A percentile compares a stretch with the other conserved stretches of the same genome.
Evolutionary conservation across 2,797 vertebrate species (phyloP).

Genomic region (Furcifer pardalis): DNA sequence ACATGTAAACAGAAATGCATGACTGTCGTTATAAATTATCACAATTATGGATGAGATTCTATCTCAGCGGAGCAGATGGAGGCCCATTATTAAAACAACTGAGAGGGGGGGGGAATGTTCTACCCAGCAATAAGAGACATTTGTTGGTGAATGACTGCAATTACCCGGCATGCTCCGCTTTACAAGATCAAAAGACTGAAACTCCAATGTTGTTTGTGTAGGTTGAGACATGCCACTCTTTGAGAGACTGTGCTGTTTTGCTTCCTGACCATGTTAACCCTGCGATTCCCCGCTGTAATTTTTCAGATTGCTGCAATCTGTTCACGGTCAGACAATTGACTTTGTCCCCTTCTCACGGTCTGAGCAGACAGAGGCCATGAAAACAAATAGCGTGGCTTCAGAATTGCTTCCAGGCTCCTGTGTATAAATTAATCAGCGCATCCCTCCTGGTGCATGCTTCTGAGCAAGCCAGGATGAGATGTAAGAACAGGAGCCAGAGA

Average conservation of each 20-base stretch:
- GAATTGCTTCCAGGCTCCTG: not conserved
- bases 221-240: not conserved
- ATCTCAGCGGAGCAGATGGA: not conserved
- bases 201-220: not conserved
- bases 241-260: not conserved
- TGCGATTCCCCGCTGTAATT: conserved; percentile 5
- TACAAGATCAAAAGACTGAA: not conserved
- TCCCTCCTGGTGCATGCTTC: fast-evolving
- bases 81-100: not conserved
- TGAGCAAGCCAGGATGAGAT: not conserved
- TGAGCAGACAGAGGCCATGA: fast-evolving
- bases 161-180: not conserved
- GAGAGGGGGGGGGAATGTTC: not conserved
- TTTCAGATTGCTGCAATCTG: not conserved
- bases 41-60: not conserved
- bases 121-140: not conserved
- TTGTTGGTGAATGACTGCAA: fast-evolving
- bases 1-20: not conserved
- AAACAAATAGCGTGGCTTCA: not conserved
- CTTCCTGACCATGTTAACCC: conserved; percentile 1
- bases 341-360: not conserved
- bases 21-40: not conserved
- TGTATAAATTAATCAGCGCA: not conserved
- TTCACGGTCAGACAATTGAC: fast-evolving
- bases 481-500: not conserved